A percentile compares a stretch with the other conserved stretches of the same genome.
Conservation (phyloP, 2,113 vertebrate species). For the Anarhynchus alexandrinus region DNA sequence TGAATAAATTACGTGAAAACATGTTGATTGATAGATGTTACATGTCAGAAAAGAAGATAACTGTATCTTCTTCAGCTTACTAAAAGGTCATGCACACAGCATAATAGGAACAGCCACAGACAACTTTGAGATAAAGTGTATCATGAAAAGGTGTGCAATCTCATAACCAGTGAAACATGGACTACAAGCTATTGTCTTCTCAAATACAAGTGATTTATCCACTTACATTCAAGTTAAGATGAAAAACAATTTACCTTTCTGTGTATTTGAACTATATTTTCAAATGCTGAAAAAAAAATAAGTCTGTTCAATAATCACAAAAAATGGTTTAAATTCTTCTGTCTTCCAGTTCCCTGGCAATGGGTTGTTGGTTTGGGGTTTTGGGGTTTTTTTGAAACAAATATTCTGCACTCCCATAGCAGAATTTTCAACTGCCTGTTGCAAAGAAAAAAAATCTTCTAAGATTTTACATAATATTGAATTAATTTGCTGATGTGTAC, state of each 20-base stretch:
- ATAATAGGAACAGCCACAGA: slow-evolving; percentile 91
- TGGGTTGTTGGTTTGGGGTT: no score
- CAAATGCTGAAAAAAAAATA: neutral
- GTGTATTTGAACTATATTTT: slow-evolving; percentile 7
- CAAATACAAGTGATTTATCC: slow-evolving; percentile 70
- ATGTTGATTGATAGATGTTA: slow-evolving; percentile 96
- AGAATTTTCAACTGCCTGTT: neutral
- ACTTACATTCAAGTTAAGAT: slow-evolving; percentile 56
- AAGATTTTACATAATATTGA: neutral
- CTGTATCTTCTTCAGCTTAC: slow-evolving; percentile 93
- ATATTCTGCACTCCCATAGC: neutral
- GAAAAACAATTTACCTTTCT: slow-evolving; percentile 38
- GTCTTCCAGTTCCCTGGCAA: neutral
- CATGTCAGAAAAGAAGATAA: slow-evolving; percentile 95
- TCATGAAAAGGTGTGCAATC: slow-evolving; percentile 72
- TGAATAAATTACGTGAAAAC: slow-evolving; percentile 87
- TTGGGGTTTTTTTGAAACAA: neutral
- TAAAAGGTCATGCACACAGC: slow-evolving; percentile 92
- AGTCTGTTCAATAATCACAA: neutral
- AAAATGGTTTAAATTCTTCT: neutral
- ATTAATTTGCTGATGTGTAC: neutral
- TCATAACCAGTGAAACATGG: slow-evolving; percentile 68
- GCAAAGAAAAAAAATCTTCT: neutral
- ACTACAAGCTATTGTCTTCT: slow-evolving; percentile 75
- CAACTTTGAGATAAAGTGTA: slow-evolving; percentile 79